Percentiles rank a stretch among this genome's conserved stretches.
Evolutionary conservation across 2,797 vertebrate species (phyloP).

Genomic region (Paguma larvata): DNA sequence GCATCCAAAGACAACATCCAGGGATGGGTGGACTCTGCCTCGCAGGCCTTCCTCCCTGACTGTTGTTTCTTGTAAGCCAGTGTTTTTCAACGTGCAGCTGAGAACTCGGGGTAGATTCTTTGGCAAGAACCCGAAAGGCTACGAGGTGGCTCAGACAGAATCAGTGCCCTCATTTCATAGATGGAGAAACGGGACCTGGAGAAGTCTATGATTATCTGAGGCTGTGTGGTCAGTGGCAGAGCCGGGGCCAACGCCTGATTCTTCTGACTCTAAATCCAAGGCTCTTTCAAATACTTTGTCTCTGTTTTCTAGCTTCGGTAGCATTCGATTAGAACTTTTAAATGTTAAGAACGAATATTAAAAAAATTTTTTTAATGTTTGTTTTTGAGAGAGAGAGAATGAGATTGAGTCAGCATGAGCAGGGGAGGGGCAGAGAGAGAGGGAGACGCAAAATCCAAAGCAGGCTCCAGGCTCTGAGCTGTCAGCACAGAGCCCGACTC

Average conservation of each 20-base stretch:
- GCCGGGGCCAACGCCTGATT: neutral
- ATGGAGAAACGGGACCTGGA: neutral
- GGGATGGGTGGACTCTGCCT: neutral
- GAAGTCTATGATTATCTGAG: neutral
- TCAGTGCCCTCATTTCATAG: constrained; percentile 47
- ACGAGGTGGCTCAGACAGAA: neutral
- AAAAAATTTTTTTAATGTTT: too few species aligned
- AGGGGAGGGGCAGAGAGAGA: too few species aligned
- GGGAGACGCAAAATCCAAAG: too few species aligned
- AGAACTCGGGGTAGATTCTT: neutral
- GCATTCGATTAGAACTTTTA: neutral
- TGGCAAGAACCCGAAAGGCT: constrained; percentile 37
- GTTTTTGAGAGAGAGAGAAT: too few species aligned
- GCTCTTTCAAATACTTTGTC: neutral
- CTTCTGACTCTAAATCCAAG: neutral
- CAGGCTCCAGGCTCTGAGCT: too few species aligned
- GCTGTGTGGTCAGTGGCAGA: neutral
- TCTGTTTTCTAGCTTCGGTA: neutral
- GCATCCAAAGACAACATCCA: constrained; percentile 44
- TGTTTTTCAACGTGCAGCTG: neutral
- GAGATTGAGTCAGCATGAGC: too few species aligned
- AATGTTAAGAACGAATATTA: neutral
- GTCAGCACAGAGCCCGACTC: too few species aligned
- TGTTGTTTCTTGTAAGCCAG: neutral
- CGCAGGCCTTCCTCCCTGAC: neutral